These are phyloP conservation scores for Lasioglossum figueresi DNA, from an alignment of 2,888 invertebrate genomes.

Conservation along the genomic window DNA sequence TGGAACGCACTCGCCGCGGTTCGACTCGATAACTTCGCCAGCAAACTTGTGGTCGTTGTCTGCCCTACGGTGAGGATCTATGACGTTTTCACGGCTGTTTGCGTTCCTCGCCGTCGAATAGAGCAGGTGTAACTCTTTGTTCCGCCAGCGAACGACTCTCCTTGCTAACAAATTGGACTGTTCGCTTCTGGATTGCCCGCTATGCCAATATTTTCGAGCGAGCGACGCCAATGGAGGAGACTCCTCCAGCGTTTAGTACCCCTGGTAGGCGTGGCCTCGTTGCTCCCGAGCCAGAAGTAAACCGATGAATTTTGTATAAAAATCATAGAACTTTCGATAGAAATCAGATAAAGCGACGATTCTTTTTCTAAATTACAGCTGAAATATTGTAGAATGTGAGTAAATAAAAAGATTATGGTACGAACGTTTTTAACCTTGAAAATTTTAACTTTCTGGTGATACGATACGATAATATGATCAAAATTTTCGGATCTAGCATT, in stretches of 20 bases:
- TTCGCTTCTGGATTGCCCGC: not conserved
- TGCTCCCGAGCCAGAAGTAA: not conserved
- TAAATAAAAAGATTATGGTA: too few relatives aligned
- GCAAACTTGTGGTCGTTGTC: not conserved
- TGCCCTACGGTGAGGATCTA: not conserved
- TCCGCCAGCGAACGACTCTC: not conserved
- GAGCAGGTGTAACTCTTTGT: not conserved
- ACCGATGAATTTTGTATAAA: too few relatives aligned
- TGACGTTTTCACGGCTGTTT: not conserved
- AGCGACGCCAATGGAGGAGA: not conserved
- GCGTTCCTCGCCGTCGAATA: not conserved
- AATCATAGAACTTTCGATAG: too few relatives aligned
- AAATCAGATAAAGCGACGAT: too few relatives aligned
- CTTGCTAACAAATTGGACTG: not conserved
- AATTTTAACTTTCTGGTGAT: too few relatives aligned
- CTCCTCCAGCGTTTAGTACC: not conserved
- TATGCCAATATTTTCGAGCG: not conserved
- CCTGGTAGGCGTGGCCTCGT: not conserved
- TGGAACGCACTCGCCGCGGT: slow-evolving; percentile 1
- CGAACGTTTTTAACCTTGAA: too few relatives aligned
- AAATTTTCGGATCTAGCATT: too few relatives aligned
- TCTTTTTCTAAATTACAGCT: too few relatives aligned
- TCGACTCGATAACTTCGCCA: not conserved
- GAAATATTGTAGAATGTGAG: too few relatives aligned
- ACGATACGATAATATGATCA: too few relatives aligned